phyloP scores from a whole-genome alignment of 2,113 vertebrate species.

The Turnix velox region DNA sequence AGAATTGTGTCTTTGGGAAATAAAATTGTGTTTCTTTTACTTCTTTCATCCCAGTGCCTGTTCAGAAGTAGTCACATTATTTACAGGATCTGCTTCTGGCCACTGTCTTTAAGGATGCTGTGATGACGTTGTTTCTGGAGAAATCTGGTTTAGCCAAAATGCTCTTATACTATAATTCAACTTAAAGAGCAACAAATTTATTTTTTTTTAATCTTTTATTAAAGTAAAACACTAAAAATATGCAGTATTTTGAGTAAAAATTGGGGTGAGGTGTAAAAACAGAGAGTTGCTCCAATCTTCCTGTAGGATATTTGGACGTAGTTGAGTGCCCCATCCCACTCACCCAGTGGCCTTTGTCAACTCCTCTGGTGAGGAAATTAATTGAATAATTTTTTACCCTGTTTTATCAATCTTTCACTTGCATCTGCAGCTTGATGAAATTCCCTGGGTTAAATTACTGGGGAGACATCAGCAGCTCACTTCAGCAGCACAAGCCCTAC shows the following conservation, averaged over 20 bases:
- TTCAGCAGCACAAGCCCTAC: not conserved
- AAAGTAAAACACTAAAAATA: not conserved
- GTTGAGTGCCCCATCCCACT: not conserved
- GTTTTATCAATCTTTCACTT: not conserved
- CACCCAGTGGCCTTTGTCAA: accelerated
- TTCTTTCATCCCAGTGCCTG: not conserved
- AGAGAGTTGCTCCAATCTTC: not conserved
- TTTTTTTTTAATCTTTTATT: no score
- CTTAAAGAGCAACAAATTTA: not conserved
- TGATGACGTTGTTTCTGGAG: not conserved
- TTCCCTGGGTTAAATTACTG: not conserved
- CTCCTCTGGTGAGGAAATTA: not conserved
- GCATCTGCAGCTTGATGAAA: not conserved
- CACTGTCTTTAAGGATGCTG: not conserved
- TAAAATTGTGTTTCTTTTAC: not conserved
- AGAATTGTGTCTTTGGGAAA: not conserved
- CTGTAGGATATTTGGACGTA: not conserved
- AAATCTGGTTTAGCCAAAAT: not conserved
- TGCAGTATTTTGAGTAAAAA: not conserved
- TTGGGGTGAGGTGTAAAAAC: not conserved
- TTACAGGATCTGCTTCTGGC: not conserved
- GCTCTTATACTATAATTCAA: not conserved
- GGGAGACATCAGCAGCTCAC: not conserved
- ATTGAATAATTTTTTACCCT: not conserved
- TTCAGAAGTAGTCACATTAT: not conserved